Base-by-base conservation (phyloP, 30 jellyfish, hydroid and myxozoan species). In the Sanderia malayensis region DNA sequence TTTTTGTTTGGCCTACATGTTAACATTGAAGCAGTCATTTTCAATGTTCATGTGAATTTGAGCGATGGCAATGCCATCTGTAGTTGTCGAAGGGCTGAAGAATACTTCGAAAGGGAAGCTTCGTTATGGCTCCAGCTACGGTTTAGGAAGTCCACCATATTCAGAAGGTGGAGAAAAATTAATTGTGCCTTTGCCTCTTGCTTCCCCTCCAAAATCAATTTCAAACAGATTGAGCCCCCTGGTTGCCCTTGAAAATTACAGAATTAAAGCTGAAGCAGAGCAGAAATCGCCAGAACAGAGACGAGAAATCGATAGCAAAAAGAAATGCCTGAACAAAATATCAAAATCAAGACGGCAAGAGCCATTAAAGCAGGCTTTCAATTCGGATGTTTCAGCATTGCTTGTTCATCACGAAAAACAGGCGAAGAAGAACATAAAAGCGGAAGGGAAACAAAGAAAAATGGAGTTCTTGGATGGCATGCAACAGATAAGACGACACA, bases 81-180 rank as follows among this genome's bases (percentile, higher is more conserved):
- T n/a, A 8, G 93, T 80, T 4, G 84, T 80, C 10, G 25, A 53
- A 22, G 61, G 83, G 70, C 67, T 80, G 47, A 80, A 80, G 58
- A 70, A 44, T 15, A 80, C 93, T 22, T 29, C 85, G 2, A 80
- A 80, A 31, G 93, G 93, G 0, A 70, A 53, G 52, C 58, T 80
- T 28, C 28, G 55, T 25, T 80, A 80, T 41, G 31, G 44, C 47
- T 70, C 85, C 9, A 30, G 33, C 22, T 46, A 49, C 31, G 31
- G 18, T n/a, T 8, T 31, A 28, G 6, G 23, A 15, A 26, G 67
- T 18, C 26, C 65, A 20, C 69, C 25, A 33, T 4, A 27, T 18
- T 7, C 18, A 15, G 61, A 27, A 3, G 44, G 59, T 1, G 73
- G 60, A 11, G 20, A 28, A 25, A 20, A 27, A 2, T 67, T 76